Percentiles rank a stretch among this genome's conserved stretches.
These are phyloP conservation scores for Fregetta grallaria DNA, from an alignment of 2,113 vertebrate species.

Conservation along the genomic window DNA sequence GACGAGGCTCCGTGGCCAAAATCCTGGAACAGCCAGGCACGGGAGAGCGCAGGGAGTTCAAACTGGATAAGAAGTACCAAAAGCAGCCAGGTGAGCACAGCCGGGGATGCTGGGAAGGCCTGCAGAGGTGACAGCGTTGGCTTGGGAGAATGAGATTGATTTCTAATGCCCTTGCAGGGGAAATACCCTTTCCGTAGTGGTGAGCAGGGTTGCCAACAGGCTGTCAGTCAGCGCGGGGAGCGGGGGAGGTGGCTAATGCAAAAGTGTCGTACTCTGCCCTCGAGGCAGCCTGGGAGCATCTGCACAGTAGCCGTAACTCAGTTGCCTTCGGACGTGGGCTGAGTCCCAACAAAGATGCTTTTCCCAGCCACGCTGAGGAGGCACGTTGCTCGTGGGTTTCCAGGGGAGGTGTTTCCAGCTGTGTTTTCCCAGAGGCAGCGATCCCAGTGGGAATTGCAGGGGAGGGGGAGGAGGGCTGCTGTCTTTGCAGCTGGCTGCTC, in stretches of 20 bases:
- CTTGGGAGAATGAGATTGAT: fast-evolving
- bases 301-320: neutral
- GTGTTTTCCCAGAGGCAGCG: neutral
- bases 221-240: fast-evolving
- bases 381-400: fast-evolving
- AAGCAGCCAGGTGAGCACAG: slow-evolving; percentile 54
- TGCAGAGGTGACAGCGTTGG: neutral
- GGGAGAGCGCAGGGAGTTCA: slow-evolving; percentile 71
- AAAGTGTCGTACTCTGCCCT: neutral
- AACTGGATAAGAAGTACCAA: slow-evolving; percentile 60
- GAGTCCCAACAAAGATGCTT: neutral
- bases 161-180: neutral
- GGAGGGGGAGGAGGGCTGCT: neutral
- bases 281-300: neutral
- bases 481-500: neutral
- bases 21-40: slow-evolving; percentile 68
- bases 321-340: fast-evolving
- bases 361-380: neutral
- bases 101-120: neutral
- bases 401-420: neutral
- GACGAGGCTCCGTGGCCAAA: slow-evolving; percentile 69
- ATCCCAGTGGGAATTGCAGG: neutral
- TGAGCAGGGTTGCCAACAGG: neutral
- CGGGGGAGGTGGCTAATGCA: neutral
- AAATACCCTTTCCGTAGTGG: neutral